These are phyloP conservation scores for Panagrolaimus sp. DNA, from an alignment of 1,140 invertebrate genomes.

Conservation along the genomic window DNA sequence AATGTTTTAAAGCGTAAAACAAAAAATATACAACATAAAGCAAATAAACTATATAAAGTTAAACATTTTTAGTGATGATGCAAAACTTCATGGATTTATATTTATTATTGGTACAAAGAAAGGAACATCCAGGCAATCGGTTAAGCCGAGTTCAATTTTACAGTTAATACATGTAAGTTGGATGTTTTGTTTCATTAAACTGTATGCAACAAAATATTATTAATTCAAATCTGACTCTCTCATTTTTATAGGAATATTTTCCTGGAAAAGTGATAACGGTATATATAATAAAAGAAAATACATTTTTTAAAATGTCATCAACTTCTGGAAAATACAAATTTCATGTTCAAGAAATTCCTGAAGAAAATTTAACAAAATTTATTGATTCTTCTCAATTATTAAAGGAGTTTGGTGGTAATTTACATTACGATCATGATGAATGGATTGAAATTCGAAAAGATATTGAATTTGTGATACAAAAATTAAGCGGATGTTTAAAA, in stretches of 20 bases:
- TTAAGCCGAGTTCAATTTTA: slow-evolving; percentile 16
- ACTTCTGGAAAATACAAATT: slow-evolving; percentile 20
- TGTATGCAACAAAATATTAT: too few species aligned
- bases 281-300: slow-evolving; percentile 20
- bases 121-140: slow-evolving; percentile 14
- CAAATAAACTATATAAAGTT: background rate
- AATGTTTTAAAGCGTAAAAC: too few species aligned
- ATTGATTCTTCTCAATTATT: slow-evolving; percentile 21
- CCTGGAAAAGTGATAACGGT: background rate
- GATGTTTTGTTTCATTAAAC: background rate
- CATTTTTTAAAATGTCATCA: slow-evolving; percentile 12
- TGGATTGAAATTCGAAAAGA: slow-evolving; percentile 23
- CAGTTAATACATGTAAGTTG: slow-evolving; percentile 19
- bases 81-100: slow-evolving; percentile 17
- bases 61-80: slow-evolving; percentile 18
- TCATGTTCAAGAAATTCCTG: slow-evolving; percentile 20
- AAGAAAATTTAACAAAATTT: slow-evolving; percentile 14
- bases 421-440: slow-evolving; percentile 25
- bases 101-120: slow-evolving; percentile 25
- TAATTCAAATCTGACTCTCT: background rate
- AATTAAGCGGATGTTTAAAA: background rate
- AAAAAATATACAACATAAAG: too few species aligned
- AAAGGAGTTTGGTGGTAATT: slow-evolving; percentile 19
- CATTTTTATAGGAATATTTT: slow-evolving; percentile 25
- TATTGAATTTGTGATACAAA: background rate